These are phyloP conservation scores for Corbicula japonica DNA, from an alignment of 2,888 invertebrate species.

Conservation along the genomic window DNA sequence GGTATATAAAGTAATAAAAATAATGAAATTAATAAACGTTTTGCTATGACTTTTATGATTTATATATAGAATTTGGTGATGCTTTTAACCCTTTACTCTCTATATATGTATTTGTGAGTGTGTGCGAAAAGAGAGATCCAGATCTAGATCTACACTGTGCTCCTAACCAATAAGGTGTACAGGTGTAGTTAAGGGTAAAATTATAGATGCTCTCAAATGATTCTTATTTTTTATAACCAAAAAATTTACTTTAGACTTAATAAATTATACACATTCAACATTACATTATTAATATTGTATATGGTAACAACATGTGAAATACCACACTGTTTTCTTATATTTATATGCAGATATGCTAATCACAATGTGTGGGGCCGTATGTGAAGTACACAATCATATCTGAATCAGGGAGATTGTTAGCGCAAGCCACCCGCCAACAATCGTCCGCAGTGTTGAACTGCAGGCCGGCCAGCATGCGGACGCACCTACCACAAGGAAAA, in stretches of 20 bases:
- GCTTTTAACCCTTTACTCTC: background rate
- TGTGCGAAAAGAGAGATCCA: too few relatives aligned
- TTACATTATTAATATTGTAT: background rate
- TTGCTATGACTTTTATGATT: constrained; percentile 9
- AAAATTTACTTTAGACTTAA: too few relatives aligned
- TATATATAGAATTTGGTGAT: constrained; percentile 1
- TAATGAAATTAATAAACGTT: constrained; percentile 7
- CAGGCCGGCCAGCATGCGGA: background rate
- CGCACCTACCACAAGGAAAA: background rate
- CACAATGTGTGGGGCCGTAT: background rate
- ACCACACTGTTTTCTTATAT: background rate
- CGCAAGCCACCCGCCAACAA: background rate
- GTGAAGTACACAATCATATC: background rate
- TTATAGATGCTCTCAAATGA: too few relatives aligned
- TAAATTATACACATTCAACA: constrained; percentile 9
- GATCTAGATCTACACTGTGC: too few relatives aligned
- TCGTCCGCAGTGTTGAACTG: background rate
- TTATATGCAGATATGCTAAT: background rate
- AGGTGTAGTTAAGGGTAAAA: too few relatives aligned
- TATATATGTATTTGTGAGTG: too few relatives aligned
- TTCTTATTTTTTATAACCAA: too few relatives aligned
- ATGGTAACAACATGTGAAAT: background rate
- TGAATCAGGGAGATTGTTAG: background rate
- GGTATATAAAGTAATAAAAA: background rate
- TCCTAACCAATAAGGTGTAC: too few relatives aligned